phyloP scores from a whole-genome alignment of 2,797 vertebrate species.

The Spinibarbus caldwelli region DNA sequence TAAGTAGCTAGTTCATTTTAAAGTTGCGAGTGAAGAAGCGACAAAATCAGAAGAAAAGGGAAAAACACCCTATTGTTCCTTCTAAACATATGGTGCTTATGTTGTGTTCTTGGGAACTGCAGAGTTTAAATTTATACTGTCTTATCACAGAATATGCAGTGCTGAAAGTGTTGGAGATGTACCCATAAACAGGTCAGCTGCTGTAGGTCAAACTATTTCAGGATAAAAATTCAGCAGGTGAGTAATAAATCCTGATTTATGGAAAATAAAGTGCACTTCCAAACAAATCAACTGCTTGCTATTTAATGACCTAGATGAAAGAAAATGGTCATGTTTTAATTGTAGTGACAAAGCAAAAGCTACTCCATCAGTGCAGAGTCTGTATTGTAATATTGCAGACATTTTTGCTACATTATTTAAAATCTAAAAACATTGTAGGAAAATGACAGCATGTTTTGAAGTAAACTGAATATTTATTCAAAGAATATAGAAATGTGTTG shows the following conservation, averaged over 20 bases:
- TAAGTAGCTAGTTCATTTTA: too few relatives aligned
- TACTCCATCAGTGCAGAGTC: neutral
- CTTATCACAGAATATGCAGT: neutral
- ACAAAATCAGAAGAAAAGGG: too few relatives aligned
- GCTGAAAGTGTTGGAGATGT: neutral
- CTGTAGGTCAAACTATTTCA: neutral
- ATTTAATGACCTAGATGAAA: neutral
- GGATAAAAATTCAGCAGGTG: neutral
- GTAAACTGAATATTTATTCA: constrained; percentile 35
- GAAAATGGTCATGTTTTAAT: neutral
- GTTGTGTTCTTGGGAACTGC: too few relatives aligned
- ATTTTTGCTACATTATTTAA: neutral
- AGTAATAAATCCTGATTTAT: neutral
- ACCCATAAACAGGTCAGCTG: neutral
- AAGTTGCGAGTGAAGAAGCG: too few relatives aligned
- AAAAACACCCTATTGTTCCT: too few relatives aligned
- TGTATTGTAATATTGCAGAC: neutral
- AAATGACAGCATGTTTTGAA: neutral
- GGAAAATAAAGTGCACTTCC: neutral
- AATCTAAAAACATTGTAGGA: neutral
- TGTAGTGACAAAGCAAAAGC: neutral
- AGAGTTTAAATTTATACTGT: too few relatives aligned
- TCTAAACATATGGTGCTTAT: too few relatives aligned
- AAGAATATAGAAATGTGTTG: constrained; percentile 16
- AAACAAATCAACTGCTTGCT: neutral